Conservation (phyloP, 2,888 invertebrate species). For the Glyphotaelius pellucidus region DNA sequence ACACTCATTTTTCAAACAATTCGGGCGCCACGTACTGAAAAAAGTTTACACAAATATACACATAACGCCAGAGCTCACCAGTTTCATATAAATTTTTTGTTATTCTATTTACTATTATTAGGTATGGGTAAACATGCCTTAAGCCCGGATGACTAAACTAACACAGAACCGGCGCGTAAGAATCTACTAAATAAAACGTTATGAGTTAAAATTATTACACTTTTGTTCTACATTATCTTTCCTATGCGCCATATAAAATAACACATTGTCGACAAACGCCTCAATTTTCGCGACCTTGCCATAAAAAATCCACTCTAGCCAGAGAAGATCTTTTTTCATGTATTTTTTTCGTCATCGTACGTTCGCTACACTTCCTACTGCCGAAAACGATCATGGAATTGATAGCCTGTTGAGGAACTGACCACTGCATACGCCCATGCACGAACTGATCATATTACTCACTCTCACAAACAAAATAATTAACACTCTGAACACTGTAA, state of each 20-base stretch:
- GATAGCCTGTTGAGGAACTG: slow-evolving; percentile 5
- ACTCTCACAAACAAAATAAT: slow-evolving; percentile 26
- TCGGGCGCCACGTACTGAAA: too few species aligned
- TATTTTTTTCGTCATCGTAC: slow-evolving; percentile 15
- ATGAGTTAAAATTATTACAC: not conserved
- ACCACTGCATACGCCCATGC: slow-evolving; percentile 45
- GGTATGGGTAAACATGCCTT: too few species aligned
- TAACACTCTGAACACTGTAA: slow-evolving; percentile 7
- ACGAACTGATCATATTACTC: slow-evolving; percentile 30
- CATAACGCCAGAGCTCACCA: too few species aligned
- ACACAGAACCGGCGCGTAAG: too few species aligned
- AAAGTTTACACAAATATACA: too few species aligned
- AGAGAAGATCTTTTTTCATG: slow-evolving; percentile 18
- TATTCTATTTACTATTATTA: too few species aligned
- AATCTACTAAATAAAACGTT: too few species aligned
- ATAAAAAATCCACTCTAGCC: slow-evolving; percentile 42
- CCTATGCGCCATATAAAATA: not conserved
- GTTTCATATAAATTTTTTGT: too few species aligned
- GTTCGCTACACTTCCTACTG: slow-evolving; percentile 22
- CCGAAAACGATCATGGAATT: slow-evolving; percentile 37
- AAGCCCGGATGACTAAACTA: too few species aligned
- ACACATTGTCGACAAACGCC: slow-evolving; percentile 19
- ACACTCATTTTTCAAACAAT: too few species aligned
- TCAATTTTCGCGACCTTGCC: slow-evolving; percentile 42
- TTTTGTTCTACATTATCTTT: not conserved